Conservation (phyloP, 2,888 invertebrate genomes). For the Eupithecia vulgata region DNA sequence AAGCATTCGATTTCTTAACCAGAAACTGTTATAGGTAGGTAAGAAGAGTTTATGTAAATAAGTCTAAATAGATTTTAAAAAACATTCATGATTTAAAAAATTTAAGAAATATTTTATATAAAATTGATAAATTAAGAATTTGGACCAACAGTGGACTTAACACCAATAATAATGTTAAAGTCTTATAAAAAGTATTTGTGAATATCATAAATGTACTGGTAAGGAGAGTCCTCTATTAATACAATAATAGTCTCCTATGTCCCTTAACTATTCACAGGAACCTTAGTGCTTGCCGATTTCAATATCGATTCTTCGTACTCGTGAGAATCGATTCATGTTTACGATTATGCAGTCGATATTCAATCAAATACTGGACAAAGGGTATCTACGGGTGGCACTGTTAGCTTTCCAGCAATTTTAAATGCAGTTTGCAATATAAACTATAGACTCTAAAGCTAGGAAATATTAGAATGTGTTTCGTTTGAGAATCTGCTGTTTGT, state of each 20-base stretch:
- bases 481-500: slow-evolving; percentile 17
- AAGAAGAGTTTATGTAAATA: not conserved
- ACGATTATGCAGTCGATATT: slow-evolving; percentile 76
- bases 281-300: slow-evolving; percentile 61
- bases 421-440: slow-evolving; percentile 20
- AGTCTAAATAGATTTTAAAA: not conserved
- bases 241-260: slow-evolving; percentile 31
- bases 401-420: slow-evolving; percentile 46
- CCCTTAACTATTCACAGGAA: slow-evolving; percentile 50
- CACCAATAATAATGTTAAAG: not conserved
- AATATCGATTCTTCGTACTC: slow-evolving; percentile 69
- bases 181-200: not conserved
- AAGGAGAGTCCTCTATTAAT: not conserved
- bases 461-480: slow-evolving; percentile 23
- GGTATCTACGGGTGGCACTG: slow-evolving; percentile 54
- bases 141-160: not conserved
- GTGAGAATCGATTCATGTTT: slow-evolving; percentile 72
- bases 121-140: not conserved
- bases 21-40: not conserved
- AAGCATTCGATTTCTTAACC: not conserved
- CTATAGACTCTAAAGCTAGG: slow-evolving; percentile 29
- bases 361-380: slow-evolving; percentile 73
- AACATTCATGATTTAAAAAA: no score
- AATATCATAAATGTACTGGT: not conserved
- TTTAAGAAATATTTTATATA: not conserved